Percentiles rank a stretch among this genome's conserved stretches.
Evolutionary conservation across 2,888 invertebrate species (phyloP).

Genomic region (Thumatha senex): DNA sequence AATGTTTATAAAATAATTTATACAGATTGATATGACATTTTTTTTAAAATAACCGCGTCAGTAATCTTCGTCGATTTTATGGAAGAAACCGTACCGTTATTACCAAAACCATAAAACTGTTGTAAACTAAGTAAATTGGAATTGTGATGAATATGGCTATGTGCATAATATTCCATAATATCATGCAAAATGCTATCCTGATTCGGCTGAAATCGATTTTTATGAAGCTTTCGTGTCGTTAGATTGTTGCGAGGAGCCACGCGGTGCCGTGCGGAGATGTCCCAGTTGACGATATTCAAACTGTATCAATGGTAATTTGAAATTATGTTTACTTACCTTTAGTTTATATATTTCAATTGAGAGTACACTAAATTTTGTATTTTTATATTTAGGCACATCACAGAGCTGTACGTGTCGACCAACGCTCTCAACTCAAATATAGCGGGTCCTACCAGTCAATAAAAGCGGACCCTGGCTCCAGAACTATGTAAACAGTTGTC

Average conservation of each 20-base stretch:
- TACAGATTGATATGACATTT: not conserved
- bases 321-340: too few relatives aligned
- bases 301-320: conserved; percentile 11
- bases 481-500: too few relatives aligned
- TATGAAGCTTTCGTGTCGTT: conserved; percentile 46
- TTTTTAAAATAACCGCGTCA: not conserved
- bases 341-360: too few relatives aligned
- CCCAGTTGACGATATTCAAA: conserved; percentile 29
- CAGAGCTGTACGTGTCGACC: too few relatives aligned
- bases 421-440: too few relatives aligned
- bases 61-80: conserved; percentile 11
- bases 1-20: not conserved
- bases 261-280: conserved; percentile 42
- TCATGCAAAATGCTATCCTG: conserved; percentile 45
- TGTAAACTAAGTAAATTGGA: conserved; percentile 15
- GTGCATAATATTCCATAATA: conserved; percentile 14
- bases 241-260: conserved; percentile 15
- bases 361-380: too few relatives aligned
- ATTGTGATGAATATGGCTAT: conserved; percentile 11
- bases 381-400: too few relatives aligned
- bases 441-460: too few relatives aligned
- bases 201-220: conserved; percentile 59
- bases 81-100: conserved; percentile 27
- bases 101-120: conserved; percentile 32
- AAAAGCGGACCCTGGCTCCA: too few relatives aligned